A percentile compares a stretch with the other conserved stretches of the same genome.
These are phyloP conservation scores for Argyrosomus japonicus DNA, from an alignment of 2,113 vertebrate species.

Conservation along the genomic window DNA sequence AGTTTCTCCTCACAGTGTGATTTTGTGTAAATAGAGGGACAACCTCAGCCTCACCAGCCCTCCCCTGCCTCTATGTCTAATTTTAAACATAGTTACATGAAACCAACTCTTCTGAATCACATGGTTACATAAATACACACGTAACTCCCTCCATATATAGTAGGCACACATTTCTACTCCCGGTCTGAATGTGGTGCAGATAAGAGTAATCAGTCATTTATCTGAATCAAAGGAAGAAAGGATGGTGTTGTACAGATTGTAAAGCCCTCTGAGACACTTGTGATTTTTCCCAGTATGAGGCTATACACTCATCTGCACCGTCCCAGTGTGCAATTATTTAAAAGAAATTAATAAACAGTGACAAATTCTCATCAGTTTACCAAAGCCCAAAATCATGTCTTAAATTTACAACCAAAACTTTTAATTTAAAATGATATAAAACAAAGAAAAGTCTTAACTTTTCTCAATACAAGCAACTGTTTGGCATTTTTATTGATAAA, in stretches of 20 bases:
- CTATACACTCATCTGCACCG: neutral
- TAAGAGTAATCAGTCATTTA: neutral
- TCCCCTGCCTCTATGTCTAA: slow-evolving; percentile 39
- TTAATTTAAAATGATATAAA: neutral
- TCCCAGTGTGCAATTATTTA: neutral
- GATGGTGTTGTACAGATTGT: neutral
- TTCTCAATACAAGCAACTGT: neutral
- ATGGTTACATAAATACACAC: slow-evolving; percentile 44
- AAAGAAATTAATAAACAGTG: neutral
- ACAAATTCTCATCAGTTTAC: neutral
- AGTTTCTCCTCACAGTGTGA: slow-evolving; percentile 3
- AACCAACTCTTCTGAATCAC: slow-evolving; percentile 31
- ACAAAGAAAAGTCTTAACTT: neutral
- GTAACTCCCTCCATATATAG: slow-evolving; percentile 30
- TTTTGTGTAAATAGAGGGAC: slow-evolving; percentile 14
- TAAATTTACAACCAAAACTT: slow-evolving; percentile 8
- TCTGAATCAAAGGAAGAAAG: neutral
- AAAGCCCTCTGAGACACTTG: neutral
- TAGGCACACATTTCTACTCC: neutral
- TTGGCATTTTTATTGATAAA: slow-evolving; percentile 17
- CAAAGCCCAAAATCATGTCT: slow-evolving; percentile 10
- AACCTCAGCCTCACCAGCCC: neutral
- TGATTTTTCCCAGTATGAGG: slow-evolving; percentile 1
- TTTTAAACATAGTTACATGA: slow-evolving; percentile 60
- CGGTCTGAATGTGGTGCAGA: neutral